Base-by-base conservation (phyloP, 1,140 invertebrate species). In the Drosophila pachea region DNA sequence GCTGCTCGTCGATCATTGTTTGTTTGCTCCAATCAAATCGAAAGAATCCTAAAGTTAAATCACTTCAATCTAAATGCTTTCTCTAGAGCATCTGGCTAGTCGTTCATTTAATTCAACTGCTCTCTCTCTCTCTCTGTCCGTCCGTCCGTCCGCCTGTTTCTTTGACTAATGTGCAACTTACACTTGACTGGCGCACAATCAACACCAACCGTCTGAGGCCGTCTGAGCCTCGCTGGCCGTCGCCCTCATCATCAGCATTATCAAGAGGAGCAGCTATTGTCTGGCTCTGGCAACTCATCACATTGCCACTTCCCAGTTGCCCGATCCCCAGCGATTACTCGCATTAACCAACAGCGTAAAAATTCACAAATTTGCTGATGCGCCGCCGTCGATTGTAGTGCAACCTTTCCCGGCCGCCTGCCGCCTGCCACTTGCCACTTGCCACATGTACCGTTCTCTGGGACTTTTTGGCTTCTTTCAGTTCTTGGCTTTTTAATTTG, bases 131-230 rank as follows among this genome's bases (percentile, higher is more conserved):
- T 50, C 31, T 67, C 45, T 42, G 38, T 59, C 43, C 29, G 54
- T 48, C 53, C 22, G 22, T 2, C 36, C 54, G 45, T 48, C 58
- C 63, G 11, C 29, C 42, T 68, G 43, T 8, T 58, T 70, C 79
- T 84, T 76, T 84, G 81, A 84, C 81, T 84, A 84, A 84, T 84
- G 81, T 84, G 73, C 81, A 84, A 77, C 81, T 86, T 84, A 84
- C 81, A 84, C 81, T 84, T 84, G 81, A 84, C 81, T 86, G 81
- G 76, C 81, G 76, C 81, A 86, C 81, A 84, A 84, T 84, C 81
- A 84, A 84, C 81, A 86, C 81, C 81, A 84, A 81, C 79, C 68
- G 63, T 1, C 22, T 22, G 22, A 22, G 22, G 1, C 22, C 22
- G 22, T 1, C 22, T 22, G 22, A 22, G 22, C 1, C 22, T 32